phyloP scores from a whole-genome alignment of 2,113 vertebrate species.

The Shinisaurus crocodilurus region DNA sequence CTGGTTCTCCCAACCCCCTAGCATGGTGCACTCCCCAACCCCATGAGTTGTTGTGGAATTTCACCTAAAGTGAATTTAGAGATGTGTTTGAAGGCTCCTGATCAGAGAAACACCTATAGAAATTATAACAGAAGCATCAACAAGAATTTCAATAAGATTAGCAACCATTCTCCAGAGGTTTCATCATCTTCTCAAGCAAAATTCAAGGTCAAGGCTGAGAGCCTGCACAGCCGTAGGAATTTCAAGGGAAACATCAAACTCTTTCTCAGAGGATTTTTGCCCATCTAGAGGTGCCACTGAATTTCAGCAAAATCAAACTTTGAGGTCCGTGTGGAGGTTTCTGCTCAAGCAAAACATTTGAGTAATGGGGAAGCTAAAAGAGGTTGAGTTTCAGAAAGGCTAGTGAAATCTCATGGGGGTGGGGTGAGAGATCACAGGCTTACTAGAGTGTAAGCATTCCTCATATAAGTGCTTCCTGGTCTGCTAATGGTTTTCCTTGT shows the following conservation, averaged over 20 bases:
- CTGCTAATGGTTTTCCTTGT: too few relatives aligned
- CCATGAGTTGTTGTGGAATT: too few relatives aligned
- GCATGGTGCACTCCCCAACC: too few relatives aligned
- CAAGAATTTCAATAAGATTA: neutral
- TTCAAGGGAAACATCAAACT: neutral
- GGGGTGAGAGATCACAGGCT: neutral
- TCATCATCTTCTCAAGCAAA: neutral
- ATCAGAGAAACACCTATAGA: too few relatives aligned
- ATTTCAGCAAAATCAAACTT: neutral
- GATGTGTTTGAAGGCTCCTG: too few relatives aligned
- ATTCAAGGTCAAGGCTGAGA: neutral
- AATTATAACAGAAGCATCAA: too few relatives aligned
- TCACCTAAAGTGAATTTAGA: too few relatives aligned
- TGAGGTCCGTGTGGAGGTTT: neutral
- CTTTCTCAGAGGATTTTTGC: neutral
- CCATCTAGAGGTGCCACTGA: neutral
- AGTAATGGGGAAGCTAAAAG: neutral
- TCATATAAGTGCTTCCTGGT: neutral
- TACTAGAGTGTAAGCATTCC: neutral
- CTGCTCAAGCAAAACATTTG: neutral
- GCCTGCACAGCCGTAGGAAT: neutral
- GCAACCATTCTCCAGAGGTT: neutral
- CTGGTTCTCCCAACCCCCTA: too few relatives aligned
- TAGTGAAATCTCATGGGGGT: neutral
- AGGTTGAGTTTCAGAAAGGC: neutral